phyloP scores from a whole-genome alignment of 2,113 vertebrate genomes.

The Chaetodon trifascialis region DNA sequence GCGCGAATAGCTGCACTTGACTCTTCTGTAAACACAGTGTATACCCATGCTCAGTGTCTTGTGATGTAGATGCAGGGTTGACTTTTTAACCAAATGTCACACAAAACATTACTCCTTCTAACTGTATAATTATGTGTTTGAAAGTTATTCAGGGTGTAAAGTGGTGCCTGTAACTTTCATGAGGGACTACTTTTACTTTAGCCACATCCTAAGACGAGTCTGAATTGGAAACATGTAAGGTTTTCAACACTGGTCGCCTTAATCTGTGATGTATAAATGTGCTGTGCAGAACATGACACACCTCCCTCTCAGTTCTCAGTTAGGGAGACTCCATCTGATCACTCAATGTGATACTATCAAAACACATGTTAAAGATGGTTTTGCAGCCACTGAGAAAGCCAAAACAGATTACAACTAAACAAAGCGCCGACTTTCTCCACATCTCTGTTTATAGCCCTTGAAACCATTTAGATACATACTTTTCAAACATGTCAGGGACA shows the following conservation, averaged over 20 bases:
- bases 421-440: conserved; percentile 62
- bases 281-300: conserved; percentile 29
- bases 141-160: conserved; percentile 51
- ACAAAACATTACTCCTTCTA: conserved; percentile 57
- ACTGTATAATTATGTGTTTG: conserved; percentile 59
- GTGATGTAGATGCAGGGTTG: conserved; percentile 51
- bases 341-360: conserved; percentile 48
- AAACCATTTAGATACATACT: conserved; percentile 79
- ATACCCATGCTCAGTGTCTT: conserved; percentile 48
- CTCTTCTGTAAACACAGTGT: conserved; percentile 39
- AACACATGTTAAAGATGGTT: conserved; percentile 55
- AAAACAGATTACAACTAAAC: conserved; percentile 68
- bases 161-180: conserved; percentile 42
- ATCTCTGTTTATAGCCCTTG: conserved; percentile 73
- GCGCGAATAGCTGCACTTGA: conserved; percentile 51
- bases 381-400: conserved; percentile 55
- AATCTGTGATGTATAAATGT: background rate
- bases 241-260: conserved; percentile 41
- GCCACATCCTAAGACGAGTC: conserved; percentile 42
- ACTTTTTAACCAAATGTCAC: conserved; percentile 64
- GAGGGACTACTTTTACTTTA: conserved; percentile 41
- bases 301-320: background rate
- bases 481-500: conserved; percentile 82
- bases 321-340: conserved; percentile 32
- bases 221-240: conserved; percentile 48